Evolutionary conservation across 2,113 vertebrate genomes (phyloP).

Genomic region (Macquaria ambigua): DNA sequence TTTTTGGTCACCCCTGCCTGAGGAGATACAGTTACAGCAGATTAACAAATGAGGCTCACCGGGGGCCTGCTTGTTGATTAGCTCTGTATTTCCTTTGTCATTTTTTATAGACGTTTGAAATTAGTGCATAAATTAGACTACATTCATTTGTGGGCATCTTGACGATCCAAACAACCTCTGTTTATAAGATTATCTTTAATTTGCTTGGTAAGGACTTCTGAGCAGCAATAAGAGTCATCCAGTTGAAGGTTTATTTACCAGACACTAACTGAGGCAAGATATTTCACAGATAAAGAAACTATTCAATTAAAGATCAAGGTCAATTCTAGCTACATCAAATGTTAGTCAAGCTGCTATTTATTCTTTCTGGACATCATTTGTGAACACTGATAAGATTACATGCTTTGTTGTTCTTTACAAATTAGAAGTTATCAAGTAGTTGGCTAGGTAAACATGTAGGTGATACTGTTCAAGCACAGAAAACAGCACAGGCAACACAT

Average conservation of each 20-base stretch:
- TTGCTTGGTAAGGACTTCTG: constrained; percentile 7
- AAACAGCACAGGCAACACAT: constrained; percentile 11
- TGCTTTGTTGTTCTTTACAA: constrained; percentile 31
- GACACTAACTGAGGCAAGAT: constrained; percentile 34
- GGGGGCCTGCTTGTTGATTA: constrained; percentile 28
- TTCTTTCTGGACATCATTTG: constrained; percentile 32
- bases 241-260: constrained; percentile 50
- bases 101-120: constrained; percentile 47
- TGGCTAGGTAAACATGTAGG: background rate
- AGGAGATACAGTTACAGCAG: constrained; percentile 17
- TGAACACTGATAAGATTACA: constrained; percentile 29
- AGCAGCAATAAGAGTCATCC: constrained; percentile 22
- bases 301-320: constrained; percentile 47
- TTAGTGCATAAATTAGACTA: constrained; percentile 16
- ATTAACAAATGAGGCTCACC: constrained; percentile 35
- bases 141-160: constrained; percentile 27
- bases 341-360: constrained; percentile 18
- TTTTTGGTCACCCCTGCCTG: background rate
- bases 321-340: constrained; percentile 38
- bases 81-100: constrained; percentile 5
- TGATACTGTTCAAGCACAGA: background rate
- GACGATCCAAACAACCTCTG: constrained; percentile 40
- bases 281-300: constrained; percentile 7
- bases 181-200: constrained; percentile 45
- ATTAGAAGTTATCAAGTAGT: constrained; percentile 23